Conservation (phyloP, 2,797 vertebrate species). For the Enteromius afrohamiltoni region DNA sequence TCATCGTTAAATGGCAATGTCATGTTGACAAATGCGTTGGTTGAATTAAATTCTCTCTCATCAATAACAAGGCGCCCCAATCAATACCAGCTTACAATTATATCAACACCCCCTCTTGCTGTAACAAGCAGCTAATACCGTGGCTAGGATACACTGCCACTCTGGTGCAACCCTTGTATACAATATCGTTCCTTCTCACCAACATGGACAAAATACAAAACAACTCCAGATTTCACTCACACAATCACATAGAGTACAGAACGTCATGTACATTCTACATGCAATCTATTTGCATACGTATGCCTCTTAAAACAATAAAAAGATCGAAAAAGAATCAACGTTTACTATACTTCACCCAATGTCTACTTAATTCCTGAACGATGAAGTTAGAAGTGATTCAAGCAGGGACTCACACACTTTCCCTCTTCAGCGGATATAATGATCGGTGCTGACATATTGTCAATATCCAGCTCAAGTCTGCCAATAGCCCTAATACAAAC, state of each 20-base stretch:
- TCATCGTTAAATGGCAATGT: conserved; percentile 82
- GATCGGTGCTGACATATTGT: conserved; percentile 81
- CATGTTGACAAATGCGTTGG: conserved; percentile 84
- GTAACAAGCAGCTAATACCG: conserved; percentile 59
- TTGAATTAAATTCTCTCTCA: conserved; percentile 84
- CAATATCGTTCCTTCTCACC: conserved; percentile 11
- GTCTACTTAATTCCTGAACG: background rate
- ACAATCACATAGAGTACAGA: conserved; percentile 25
- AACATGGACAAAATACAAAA: conserved; percentile 4
- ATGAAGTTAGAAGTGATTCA: conserved; percentile 37
- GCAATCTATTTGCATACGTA: too few relatives aligned
- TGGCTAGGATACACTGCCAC: conserved; percentile 55
- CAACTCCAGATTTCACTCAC: conserved; percentile 53
- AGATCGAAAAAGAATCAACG: background rate
- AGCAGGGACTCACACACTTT: conserved; percentile 35
- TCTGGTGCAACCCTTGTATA: conserved; percentile 44
- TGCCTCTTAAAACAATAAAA: background rate
- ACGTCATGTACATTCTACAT: background rate
- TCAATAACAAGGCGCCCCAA: conserved; percentile 80
- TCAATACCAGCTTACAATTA: conserved; percentile 84
- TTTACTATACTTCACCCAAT: background rate
- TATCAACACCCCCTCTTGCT: conserved; percentile 72
- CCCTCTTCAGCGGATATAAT: conserved; percentile 72
- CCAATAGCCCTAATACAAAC: conserved; percentile 77
- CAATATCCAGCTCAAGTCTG: conserved; percentile 76